Percentiles rank a stretch among this genome's conserved stretches.
Evolutionary conservation across 1,140 invertebrate species (phyloP).

Genomic region (Lamellibrachia luymesi): DNA sequence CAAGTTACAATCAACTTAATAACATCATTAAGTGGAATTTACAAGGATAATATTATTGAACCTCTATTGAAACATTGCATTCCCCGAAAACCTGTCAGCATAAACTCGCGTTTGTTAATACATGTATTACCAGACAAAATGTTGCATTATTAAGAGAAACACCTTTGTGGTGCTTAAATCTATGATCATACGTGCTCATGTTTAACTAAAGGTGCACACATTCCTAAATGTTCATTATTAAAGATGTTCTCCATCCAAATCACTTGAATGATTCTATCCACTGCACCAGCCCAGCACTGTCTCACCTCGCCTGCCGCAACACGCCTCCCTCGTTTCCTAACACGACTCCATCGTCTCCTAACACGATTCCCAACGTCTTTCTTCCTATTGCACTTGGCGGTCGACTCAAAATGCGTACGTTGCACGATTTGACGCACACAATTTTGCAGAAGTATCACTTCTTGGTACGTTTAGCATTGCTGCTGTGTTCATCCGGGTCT

Average conservation of each 20-base stretch:
- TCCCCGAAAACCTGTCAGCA: background rate
- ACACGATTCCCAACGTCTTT: background rate
- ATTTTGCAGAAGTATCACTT: constrained; percentile 26
- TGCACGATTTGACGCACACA: constrained; percentile 14
- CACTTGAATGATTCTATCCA: background rate
- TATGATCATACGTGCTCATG: background rate
- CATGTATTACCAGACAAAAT: background rate
- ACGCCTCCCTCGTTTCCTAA: background rate
- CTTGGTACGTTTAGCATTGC: constrained; percentile 20
- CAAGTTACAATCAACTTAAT: background rate
- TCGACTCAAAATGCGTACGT: constrained; percentile 20
- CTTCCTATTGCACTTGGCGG: background rate
- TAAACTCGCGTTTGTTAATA: background rate
- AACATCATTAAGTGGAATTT: no score
- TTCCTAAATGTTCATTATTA: background rate
- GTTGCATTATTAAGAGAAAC: background rate
- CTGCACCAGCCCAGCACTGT: background rate
- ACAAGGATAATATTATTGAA: no score
- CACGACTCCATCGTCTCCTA: background rate
- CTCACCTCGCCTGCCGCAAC: background rate
- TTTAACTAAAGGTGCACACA: background rate
- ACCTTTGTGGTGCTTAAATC: background rate
- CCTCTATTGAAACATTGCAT: no score
- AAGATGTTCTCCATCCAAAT: no score
- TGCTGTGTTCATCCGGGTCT: background rate